A percentile compares a stretch with the other conserved stretches of the same genome.
phyloP scores from a whole-genome alignment of 2,113 vertebrate species.

The Macaca mulatta region DNA sequence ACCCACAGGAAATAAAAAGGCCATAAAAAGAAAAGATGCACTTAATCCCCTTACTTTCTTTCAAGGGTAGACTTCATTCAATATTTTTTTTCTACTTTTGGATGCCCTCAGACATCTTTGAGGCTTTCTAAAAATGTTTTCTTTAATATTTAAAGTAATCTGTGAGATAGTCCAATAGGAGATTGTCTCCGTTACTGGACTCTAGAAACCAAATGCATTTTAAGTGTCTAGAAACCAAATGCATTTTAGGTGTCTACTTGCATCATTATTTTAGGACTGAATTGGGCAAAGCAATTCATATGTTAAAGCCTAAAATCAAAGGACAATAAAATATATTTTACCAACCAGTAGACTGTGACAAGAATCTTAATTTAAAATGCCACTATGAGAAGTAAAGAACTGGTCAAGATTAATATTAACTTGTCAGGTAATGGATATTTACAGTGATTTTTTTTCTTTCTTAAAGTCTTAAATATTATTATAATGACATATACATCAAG shows the following conservation, averaged over 20 bases:
- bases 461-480: background rate
- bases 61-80: background rate
- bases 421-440: background rate
- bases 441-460: background rate
- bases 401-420: background rate
- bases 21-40: background rate
- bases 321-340: background rate
- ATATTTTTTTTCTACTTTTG: background rate
- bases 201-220: background rate
- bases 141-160: background rate
- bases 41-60: background rate
- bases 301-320: background rate
- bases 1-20: background rate
- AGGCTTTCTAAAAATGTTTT: background rate
- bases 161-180: background rate
- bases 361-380: background rate
- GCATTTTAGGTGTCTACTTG: background rate
- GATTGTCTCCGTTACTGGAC: background rate
- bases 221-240: background rate
- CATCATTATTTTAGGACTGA: background rate
- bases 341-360: background rate
- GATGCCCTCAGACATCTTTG: background rate
- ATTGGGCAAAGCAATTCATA: background rate
- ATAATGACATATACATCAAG: background rate
- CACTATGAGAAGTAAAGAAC: background rate